These are phyloP conservation scores for Tapirus terrestris DNA, from an alignment of 2,113 vertebrate genomes.

Conservation along the genomic window DNA sequence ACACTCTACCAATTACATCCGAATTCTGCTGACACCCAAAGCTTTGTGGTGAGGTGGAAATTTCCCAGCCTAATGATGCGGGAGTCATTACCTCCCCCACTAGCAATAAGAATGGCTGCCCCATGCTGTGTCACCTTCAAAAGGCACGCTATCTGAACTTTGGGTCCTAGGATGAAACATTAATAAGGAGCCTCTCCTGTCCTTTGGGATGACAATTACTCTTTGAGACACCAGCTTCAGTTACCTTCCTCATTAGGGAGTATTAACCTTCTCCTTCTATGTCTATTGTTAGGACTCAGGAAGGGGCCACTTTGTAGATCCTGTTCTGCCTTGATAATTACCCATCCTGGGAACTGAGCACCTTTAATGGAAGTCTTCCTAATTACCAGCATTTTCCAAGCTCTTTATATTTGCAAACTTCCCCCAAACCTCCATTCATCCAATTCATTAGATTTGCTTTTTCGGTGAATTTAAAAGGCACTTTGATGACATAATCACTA, in stretches of 20 bases:
- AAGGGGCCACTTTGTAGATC: not conserved
- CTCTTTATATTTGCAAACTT: not conserved
- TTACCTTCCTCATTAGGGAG: not conserved
- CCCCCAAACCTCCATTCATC: not conserved
- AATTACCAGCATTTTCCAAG: not conserved
- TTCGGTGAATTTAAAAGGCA: not conserved
- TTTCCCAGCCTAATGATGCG: not conserved
- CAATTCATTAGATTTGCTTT: conserved; percentile 33
- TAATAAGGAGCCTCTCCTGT: not conserved
- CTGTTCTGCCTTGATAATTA: not conserved
- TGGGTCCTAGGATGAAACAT: conserved; percentile 28
- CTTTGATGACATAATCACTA: conserved; percentile 16
- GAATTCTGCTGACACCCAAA: not conserved
- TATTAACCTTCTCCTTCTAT: not conserved
- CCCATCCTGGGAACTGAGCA: not conserved
- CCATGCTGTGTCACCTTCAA: conserved; percentile 29
- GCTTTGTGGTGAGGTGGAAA: not conserved
- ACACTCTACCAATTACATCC: not conserved
- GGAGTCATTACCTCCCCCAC: not conserved
- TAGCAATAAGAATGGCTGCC: not conserved
- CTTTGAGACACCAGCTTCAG: not conserved
- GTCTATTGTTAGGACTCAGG: not conserved
- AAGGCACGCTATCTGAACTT: not conserved
- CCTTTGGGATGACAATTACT: not conserved
- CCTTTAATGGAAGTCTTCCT: not conserved